Conservation (phyloP, 2,888 invertebrate species). For the Ptilodon capucinus region DNA sequence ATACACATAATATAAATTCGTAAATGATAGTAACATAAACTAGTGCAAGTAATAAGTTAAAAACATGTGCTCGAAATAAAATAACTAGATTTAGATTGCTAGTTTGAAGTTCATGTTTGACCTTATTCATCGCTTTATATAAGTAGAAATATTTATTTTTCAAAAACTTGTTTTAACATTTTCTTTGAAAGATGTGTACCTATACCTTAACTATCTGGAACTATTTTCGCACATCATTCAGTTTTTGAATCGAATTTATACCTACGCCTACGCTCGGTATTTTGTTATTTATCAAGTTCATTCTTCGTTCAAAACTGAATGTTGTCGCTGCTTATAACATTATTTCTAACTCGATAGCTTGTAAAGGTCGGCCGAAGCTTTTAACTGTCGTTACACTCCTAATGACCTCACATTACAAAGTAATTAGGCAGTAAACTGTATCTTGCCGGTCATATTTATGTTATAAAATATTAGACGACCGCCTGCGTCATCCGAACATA, state of each 20-base stretch:
- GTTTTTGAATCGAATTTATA: not conserved
- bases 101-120: too few relatives aligned
- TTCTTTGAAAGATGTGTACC: not conserved
- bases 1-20: too few relatives aligned
- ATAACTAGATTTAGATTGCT: too few relatives aligned
- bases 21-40: too few relatives aligned
- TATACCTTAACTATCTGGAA: not conserved
- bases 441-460: not conserved
- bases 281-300: not conserved
- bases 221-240: not conserved
- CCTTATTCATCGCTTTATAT: too few relatives aligned
- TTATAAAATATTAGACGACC: not conserved
- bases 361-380: not conserved
- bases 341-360: not conserved
- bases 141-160: not conserved
- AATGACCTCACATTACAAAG: not conserved
- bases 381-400: not conserved
- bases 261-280: not conserved
- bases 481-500: not conserved
- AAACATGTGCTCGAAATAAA: not conserved
- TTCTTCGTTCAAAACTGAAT: not conserved
- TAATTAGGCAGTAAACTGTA: not conserved
- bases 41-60: too few relatives aligned
- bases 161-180: not conserved
- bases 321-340: not conserved